Conservation (phyloP, 2,113 vertebrate genomes). For the Callipepla squamata region DNA sequence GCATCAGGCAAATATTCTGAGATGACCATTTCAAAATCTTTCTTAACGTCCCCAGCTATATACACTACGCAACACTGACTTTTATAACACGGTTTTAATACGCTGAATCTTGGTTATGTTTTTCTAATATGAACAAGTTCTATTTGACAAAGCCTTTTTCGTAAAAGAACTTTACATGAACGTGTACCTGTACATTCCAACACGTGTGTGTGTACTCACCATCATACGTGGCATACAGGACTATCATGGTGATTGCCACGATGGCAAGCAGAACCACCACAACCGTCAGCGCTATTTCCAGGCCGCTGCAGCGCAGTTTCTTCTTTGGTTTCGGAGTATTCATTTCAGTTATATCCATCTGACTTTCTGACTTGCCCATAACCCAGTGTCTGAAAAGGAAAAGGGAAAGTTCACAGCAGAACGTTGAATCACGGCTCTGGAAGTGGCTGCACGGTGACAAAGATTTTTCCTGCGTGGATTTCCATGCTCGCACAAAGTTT, state of each 20-base stretch:
- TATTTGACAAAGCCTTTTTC: not conserved
- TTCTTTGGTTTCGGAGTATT: constrained; percentile 88
- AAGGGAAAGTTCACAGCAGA: not conserved
- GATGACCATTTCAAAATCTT: not conserved
- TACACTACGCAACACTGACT: not conserved
- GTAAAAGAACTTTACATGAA: not conserved
- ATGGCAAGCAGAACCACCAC: constrained; percentile 85
- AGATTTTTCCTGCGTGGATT: not conserved
- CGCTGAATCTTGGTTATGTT: not conserved
- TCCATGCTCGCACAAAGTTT: not conserved
- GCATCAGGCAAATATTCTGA: not conserved
- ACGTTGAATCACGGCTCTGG: not conserved
- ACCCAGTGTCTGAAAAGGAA: constrained; percentile 81
- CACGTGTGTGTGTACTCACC: constrained; percentile 50
- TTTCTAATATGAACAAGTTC: not conserved
- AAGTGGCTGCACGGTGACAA: not conserved
- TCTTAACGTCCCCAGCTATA: not conserved
- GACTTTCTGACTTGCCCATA: constrained; percentile 90
- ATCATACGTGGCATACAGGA: constrained; percentile 88
- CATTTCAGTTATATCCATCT: constrained; percentile 91
- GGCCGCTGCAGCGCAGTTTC: constrained; percentile 83
- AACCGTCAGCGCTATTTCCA: constrained; percentile 89
- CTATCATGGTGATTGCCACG: constrained; percentile 86
- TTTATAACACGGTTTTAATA: not conserved
- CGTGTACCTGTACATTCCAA: not conserved